Evolutionary conservation across 2,888 invertebrate genomes (phyloP).

Genomic region (Caenorhabditis sulstoni): DNA sequence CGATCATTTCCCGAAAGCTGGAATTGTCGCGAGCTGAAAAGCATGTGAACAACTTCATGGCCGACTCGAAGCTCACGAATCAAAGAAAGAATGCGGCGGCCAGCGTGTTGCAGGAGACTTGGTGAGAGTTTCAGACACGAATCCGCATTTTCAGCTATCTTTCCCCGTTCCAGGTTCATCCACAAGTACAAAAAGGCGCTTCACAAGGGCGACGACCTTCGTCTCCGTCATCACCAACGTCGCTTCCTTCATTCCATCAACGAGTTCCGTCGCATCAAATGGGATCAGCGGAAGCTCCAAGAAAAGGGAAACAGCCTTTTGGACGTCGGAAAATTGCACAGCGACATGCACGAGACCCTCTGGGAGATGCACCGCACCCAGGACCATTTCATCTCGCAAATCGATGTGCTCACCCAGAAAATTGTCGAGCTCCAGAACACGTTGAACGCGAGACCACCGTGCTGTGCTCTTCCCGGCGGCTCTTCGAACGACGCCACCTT

Average conservation of each 20-base stretch:
- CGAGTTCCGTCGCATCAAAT: conserved; percentile 95
- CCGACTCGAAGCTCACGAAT: conserved; percentile 99
- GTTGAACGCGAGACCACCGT: conserved; percentile 44
- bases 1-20: conserved; percentile 98
- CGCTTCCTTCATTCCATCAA: conserved; percentile 79
- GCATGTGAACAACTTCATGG: conserved; percentile 99
- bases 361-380: conserved; percentile 80
- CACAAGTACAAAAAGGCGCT: conserved; percentile 78
- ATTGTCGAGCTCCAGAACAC: conserved; percentile 76
- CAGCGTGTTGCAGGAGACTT: conserved; percentile 98
- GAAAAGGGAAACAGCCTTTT: conserved; percentile 94
- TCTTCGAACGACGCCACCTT: conserved; percentile 20
- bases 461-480: conserved; percentile 23
- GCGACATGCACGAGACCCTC: conserved; percentile 80
- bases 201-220: conserved; percentile 79
- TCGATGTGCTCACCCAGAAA: conserved; percentile 78
- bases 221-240: conserved; percentile 79
- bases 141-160: too few relatives aligned
- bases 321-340: conserved; percentile 92
- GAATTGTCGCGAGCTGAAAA: conserved; percentile 97
- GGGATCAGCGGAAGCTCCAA: conserved; percentile 80
- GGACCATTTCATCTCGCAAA: conserved; percentile 79
- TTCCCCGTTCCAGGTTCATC: conserved; percentile 73
- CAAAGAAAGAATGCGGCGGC: conserved; percentile 99
- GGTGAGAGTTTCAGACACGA: too few relatives aligned